These are phyloP conservation scores for Albula goreensis DNA, from an alignment of 2,113 vertebrate genomes.

Conservation along the genomic window DNA sequence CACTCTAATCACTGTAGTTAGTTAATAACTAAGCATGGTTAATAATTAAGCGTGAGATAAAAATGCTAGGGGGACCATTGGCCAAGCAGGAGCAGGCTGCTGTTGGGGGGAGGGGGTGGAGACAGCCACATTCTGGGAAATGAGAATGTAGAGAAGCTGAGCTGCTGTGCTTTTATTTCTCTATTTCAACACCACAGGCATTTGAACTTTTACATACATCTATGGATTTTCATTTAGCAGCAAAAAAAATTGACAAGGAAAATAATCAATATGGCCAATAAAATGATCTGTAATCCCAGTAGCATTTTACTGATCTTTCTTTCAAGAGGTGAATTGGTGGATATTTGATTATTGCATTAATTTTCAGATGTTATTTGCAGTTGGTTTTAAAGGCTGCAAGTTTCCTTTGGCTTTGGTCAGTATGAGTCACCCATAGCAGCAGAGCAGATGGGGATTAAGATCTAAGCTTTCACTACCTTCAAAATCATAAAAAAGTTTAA, in stretches of 20 bases:
- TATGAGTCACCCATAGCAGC: slow-evolving; percentile 50
- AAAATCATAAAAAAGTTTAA: slow-evolving; percentile 36
- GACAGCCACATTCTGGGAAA: slow-evolving; percentile 60
- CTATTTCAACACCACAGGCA: slow-evolving; percentile 46
- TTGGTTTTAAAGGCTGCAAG: slow-evolving; percentile 57
- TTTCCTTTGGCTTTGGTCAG: slow-evolving; percentile 54
- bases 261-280: background rate
- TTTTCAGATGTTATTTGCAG: slow-evolving; percentile 53
- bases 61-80: slow-evolving; percentile 30
- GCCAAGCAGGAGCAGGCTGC: slow-evolving; percentile 7
- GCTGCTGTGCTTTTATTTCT: slow-evolving; percentile 41
- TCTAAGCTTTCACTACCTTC: slow-evolving; percentile 45
- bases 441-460: slow-evolving; percentile 53
- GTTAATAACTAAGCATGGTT: background rate
- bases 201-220: slow-evolving; percentile 50
- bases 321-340: slow-evolving; percentile 39
- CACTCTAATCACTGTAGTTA: background rate
- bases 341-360: slow-evolving; percentile 66
- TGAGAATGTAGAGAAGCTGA: slow-evolving; percentile 38
- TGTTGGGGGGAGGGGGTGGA: slow-evolving; percentile 39
- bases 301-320: background rate
- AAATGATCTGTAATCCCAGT: background rate
- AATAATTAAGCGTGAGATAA: background rate
- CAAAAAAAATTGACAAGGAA: slow-evolving; percentile 19
- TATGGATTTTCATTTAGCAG: slow-evolving; percentile 42